phyloP scores from a whole-genome alignment of 2,797 vertebrate genomes.

The Molossus alvarezi region DNA sequence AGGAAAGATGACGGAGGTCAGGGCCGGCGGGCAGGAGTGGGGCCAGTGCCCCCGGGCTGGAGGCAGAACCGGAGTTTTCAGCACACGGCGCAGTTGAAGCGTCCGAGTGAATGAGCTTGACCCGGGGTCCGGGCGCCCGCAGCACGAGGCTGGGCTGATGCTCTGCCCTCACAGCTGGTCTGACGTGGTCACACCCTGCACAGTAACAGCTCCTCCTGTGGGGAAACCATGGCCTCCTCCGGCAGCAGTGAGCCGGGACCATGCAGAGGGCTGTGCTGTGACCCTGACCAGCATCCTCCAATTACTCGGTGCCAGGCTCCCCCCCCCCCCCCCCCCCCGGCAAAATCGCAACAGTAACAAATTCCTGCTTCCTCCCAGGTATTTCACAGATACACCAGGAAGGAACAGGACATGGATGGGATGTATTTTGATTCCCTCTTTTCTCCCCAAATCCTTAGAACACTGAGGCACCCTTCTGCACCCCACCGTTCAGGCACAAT shows the following conservation, averaged over 20 bases:
- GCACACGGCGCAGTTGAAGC: not conserved
- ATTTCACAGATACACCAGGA: not conserved
- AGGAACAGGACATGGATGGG: not conserved
- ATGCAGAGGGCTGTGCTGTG: accelerated
- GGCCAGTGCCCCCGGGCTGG: not conserved
- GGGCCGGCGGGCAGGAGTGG: not conserved
- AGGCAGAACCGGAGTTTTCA: accelerated
- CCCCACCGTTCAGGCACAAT: no score
- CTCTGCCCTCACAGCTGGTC: not conserved
- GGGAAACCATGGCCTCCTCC: not conserved
- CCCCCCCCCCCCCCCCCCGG: no score
- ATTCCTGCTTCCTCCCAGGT: not conserved
- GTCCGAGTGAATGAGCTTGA: not conserved
- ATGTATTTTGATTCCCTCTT: not conserved
- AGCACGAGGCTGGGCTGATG: not conserved
- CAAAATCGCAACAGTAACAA: accelerated
- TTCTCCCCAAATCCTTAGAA: slow-evolving; percentile 2
- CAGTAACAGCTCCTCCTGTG: not conserved
- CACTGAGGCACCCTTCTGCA: not conserved
- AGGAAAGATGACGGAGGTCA: not conserved
- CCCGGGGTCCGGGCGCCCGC: accelerated
- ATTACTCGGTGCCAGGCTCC: accelerated
- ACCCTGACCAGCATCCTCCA: accelerated
- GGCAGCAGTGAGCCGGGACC: not conserved
- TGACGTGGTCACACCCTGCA: not conserved